Evolutionary conservation across 2,888 invertebrate genomes (phyloP).

Genomic region (Amphipoea oculea): DNA sequence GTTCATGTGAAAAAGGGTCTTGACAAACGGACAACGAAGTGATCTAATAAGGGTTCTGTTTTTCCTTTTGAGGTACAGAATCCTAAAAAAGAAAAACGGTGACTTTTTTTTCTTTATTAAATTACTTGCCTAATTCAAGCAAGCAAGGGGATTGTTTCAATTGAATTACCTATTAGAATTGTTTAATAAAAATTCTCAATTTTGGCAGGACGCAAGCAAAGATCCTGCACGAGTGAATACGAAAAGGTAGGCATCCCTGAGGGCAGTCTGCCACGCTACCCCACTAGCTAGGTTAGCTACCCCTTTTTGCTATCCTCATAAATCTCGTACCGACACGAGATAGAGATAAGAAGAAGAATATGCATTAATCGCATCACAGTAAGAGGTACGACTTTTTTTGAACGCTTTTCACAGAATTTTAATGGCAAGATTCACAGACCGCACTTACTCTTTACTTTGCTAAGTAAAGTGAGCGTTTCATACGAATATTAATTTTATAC

Average conservation of each 20-base stretch:
- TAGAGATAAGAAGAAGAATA: background rate
- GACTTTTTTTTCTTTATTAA: background rate
- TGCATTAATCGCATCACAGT: background rate
- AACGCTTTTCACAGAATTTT: background rate
- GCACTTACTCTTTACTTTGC: background rate
- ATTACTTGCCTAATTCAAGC: background rate
- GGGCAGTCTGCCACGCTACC: background rate
- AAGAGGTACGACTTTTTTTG: background rate
- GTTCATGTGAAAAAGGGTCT: too few species aligned
- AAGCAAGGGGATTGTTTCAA: background rate
- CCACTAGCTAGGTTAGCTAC: background rate
- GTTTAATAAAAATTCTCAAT: background rate
- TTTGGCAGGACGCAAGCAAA: background rate
- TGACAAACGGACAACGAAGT: too few species aligned
- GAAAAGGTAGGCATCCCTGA: background rate
- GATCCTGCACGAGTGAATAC: too few species aligned
- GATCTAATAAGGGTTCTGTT: too few species aligned
- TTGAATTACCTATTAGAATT: background rate
- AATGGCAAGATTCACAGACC: background rate
- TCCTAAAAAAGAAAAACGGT: too few species aligned
- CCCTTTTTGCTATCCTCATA: background rate
- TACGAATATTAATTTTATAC: background rate
- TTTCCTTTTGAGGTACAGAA: too few species aligned
- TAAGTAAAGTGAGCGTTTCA: background rate
- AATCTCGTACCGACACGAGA: background rate